Conservation (phyloP, 1,140 invertebrate species). For the Littorina saxatilis region DNA sequence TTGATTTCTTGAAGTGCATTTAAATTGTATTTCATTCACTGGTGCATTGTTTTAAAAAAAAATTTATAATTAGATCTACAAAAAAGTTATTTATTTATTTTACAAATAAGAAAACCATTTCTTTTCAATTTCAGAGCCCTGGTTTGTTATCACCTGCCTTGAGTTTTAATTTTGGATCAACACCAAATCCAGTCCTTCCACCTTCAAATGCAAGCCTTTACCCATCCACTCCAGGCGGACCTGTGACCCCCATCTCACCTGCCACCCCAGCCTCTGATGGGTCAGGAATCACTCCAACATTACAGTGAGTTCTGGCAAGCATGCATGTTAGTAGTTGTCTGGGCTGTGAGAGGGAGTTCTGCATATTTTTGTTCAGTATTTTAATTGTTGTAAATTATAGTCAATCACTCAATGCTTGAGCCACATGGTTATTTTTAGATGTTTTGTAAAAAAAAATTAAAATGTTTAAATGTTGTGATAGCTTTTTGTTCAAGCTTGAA, state of each 20-base stretch:
- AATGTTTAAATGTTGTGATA: too few relatives aligned
- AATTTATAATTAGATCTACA: not conserved
- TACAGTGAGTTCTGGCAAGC: too few relatives aligned
- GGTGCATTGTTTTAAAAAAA: not conserved
- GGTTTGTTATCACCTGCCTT: constrained; percentile 65
- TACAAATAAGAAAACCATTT: not conserved
- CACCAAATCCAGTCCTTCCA: constrained; percentile 66
- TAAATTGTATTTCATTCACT: not conserved
- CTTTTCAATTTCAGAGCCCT: constrained; percentile 61
- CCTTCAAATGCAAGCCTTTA: constrained; percentile 69
- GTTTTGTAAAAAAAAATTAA: too few relatives aligned
- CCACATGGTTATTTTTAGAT: too few relatives aligned
- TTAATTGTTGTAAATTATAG: too few relatives aligned
- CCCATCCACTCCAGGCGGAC: constrained; percentile 61
- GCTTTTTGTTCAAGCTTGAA: too few relatives aligned
- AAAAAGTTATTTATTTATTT: not conserved
- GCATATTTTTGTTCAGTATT: too few relatives aligned
- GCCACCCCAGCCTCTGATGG: constrained; percentile 96
- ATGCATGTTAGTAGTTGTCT: too few relatives aligned
- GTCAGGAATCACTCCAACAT: constrained; percentile 93
- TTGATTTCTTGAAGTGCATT: not conserved
- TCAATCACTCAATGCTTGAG: too few relatives aligned
- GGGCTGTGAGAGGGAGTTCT: too few relatives aligned
- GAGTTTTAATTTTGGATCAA: constrained; percentile 59
- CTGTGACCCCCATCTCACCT: constrained; percentile 88